These are phyloP conservation scores for Phrixothrix hirtus DNA, from an alignment of 2,888 invertebrate species.

Conservation along the genomic window DNA sequence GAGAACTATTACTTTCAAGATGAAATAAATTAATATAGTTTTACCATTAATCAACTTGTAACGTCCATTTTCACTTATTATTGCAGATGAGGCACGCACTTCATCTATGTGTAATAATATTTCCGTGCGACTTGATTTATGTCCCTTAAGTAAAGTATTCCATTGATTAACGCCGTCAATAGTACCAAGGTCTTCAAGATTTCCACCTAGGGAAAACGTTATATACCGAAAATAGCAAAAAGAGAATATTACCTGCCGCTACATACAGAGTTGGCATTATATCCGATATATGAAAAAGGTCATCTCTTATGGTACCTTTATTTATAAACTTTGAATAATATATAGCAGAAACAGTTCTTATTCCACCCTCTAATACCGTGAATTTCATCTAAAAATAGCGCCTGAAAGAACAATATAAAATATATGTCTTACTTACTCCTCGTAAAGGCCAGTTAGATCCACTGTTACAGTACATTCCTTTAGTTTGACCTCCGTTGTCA, in stretches of 20 bases:
- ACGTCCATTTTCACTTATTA: slow-evolving; percentile 40
- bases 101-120: slow-evolving; percentile 51
- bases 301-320: slow-evolving; percentile 59
- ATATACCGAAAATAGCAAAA: neutral
- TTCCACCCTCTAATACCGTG: slow-evolving; percentile 81
- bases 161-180: slow-evolving; percentile 54
- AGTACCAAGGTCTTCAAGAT: slow-evolving; percentile 40
- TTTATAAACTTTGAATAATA: slow-evolving; percentile 66
- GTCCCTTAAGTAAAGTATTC: slow-evolving; percentile 42
- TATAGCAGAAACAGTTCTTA: slow-evolving; percentile 73
- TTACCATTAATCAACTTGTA: slow-evolving; percentile 50
- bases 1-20: too few species aligned
- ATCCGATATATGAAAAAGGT: slow-evolving; percentile 77
- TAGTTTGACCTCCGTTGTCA: slow-evolving; percentile 85
- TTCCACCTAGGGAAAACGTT: slow-evolving; percentile 53
- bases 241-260: slow-evolving; percentile 33
- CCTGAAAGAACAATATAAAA: too few species aligned
- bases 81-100: slow-evolving; percentile 49
- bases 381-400: slow-evolving; percentile 69
- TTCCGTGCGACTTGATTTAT: slow-evolving; percentile 27
- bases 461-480: slow-evolving; percentile 70
- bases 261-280: too few species aligned
- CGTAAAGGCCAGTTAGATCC: slow-evolving; percentile 81
- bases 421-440: slow-evolving; percentile 66
- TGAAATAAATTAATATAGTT: too few species aligned